Conservation (phyloP, 2,888 invertebrate species). For the Drosophila leonis region DNA sequence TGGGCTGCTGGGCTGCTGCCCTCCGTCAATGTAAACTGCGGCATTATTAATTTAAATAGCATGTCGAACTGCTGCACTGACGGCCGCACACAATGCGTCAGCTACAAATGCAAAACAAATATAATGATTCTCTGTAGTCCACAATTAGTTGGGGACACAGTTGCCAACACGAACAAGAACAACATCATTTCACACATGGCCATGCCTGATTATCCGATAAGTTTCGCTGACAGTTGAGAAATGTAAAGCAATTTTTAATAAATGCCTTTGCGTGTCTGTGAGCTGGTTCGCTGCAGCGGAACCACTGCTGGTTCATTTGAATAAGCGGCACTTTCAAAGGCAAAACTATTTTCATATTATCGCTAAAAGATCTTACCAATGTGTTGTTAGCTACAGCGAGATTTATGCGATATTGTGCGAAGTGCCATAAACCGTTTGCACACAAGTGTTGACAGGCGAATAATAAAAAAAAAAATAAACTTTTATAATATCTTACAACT, state of each 20-base stretch:
- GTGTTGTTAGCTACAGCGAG: not conserved
- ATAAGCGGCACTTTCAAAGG: constrained; percentile 20
- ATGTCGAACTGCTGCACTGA: constrained; percentile 32
- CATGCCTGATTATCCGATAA: constrained; percentile 41
- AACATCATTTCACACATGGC: constrained; percentile 44
- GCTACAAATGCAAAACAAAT: constrained; percentile 18
- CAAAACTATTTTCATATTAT: constrained; percentile 2
- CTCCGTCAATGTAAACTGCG: constrained; percentile 40
- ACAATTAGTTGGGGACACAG: constrained; percentile 28
- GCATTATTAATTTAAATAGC: constrained; percentile 77
- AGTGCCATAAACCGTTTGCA: constrained; percentile 3
- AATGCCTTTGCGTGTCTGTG: constrained; percentile 45
- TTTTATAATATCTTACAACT: not conserved
- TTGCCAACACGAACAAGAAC: constrained; percentile 3
- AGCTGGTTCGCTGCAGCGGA: constrained; percentile 14
- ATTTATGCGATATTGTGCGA: constrained; percentile 10
- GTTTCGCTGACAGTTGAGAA: constrained; percentile 45
- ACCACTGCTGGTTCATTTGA: not conserved
- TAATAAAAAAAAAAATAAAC: not conserved
- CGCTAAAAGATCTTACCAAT: constrained; percentile 7
- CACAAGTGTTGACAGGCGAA: constrained; percentile 1
- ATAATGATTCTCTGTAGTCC: constrained; percentile 2
- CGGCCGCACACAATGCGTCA: constrained; percentile 21
- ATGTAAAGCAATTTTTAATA: constrained; percentile 36
- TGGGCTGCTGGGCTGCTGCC: constrained; percentile 4